Conservation (phyloP, 2,888 invertebrate species). For the Escarpia spicata region DNA sequence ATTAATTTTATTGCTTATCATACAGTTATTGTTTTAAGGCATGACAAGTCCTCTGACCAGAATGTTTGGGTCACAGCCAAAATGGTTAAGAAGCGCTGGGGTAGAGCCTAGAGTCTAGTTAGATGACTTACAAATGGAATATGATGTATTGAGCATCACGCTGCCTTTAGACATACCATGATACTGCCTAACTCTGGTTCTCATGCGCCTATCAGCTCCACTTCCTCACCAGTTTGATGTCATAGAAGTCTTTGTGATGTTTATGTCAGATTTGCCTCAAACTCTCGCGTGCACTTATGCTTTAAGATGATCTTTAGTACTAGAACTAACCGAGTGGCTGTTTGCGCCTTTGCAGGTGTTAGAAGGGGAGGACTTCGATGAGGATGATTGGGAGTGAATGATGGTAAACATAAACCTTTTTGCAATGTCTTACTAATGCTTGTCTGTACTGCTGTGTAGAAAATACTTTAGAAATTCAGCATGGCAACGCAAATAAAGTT, state of each 20-base stretch:
- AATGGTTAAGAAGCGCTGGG: too few species aligned
- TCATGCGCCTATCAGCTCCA: background rate
- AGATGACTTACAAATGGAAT: too few species aligned
- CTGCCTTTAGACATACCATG: too few species aligned
- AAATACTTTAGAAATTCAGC: background rate
- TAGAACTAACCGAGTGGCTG: background rate
- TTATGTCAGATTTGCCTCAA: background rate
- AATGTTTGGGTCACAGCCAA: too few species aligned
- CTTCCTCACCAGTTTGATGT: too few species aligned
- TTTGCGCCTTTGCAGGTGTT: background rate
- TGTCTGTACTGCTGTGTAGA: background rate
- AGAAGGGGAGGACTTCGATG: constrained; percentile 3
- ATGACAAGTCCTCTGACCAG: too few species aligned
- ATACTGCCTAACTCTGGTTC: background rate
- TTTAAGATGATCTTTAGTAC: background rate
- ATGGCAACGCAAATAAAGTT: background rate
- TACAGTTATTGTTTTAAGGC: too few species aligned
- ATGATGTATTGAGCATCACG: too few species aligned
- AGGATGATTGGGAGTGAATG: constrained; percentile 12
- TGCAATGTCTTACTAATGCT: background rate
- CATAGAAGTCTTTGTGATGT: background rate
- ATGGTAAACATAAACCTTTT: background rate
- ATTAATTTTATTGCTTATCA: too few species aligned
- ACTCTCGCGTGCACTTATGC: background rate
- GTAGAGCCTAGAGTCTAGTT: too few species aligned